These are phyloP conservation scores for Epizoanthus illoricatus DNA, from an alignment of 92 coral and sea anemone species.

Conservation along the genomic window DNA sequence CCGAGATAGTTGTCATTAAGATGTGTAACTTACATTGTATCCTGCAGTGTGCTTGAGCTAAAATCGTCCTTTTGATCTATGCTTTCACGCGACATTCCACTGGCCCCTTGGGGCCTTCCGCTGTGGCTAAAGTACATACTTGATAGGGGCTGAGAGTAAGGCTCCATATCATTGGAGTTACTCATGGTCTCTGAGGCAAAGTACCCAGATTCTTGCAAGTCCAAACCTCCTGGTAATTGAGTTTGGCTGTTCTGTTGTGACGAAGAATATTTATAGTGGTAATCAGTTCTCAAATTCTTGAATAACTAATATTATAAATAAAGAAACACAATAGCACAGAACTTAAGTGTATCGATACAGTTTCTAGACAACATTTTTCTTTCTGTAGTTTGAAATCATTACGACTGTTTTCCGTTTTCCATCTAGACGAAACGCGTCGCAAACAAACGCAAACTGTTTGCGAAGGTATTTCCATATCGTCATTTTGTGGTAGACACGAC, in stretches of 20 bases:
- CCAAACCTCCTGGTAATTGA: conserved; percentile 46
- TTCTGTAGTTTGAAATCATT: too few relatives aligned
- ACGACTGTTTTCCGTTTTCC: too few relatives aligned
- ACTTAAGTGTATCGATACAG: too few relatives aligned
- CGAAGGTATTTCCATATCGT: too few relatives aligned
- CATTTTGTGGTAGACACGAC: too few relatives aligned
- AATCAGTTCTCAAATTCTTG: too few relatives aligned
- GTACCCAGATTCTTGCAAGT: conserved; percentile 86
- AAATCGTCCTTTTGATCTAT: conserved; percentile 24
- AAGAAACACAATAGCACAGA: too few relatives aligned
- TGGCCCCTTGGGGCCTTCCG: conserved; percentile 39
- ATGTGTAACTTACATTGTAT: conserved; percentile 10
- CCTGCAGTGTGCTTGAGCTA: conserved; percentile 33
- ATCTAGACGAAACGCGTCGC: too few relatives aligned
- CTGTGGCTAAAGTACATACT: conserved; percentile 74
- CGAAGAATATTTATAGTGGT: not conserved
- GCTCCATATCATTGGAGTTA: conserved; percentile 57
- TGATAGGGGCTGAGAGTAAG: conserved; percentile 69
- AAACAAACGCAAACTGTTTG: too few relatives aligned
- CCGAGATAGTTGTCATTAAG: too few relatives aligned
- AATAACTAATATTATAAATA: too few relatives aligned
- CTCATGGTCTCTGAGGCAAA: conserved; percentile 89
- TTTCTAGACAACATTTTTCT: too few relatives aligned
- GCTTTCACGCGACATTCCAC: conserved; percentile 20
- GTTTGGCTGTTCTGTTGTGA: conserved; percentile 27